These are phyloP conservation scores for Apamea crenata DNA, from an alignment of 2,888 invertebrate genomes.

Conservation along the genomic window DNA sequence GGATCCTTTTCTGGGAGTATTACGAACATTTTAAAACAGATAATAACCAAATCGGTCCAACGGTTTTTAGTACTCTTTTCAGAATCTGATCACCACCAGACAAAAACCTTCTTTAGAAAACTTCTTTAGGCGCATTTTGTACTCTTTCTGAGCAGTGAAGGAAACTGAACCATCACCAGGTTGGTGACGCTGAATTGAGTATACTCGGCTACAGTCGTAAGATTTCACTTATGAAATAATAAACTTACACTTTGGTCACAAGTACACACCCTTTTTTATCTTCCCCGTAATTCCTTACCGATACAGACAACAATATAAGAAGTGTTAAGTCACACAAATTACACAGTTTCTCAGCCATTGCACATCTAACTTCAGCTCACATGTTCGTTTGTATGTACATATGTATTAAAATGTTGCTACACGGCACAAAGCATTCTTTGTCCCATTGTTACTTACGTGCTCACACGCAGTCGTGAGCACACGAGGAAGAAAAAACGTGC, in stretches of 20 bases:
- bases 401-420: conserved; percentile 64
- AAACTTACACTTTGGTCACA: not conserved
- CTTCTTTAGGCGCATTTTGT: not conserved
- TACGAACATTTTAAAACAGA: not conserved
- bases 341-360: conserved; percentile 61
- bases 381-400: conserved; percentile 44
- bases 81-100: not conserved
- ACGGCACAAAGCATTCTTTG: conserved; percentile 80
- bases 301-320: conserved; percentile 43
- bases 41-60: not conserved
- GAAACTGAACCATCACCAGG: not conserved
- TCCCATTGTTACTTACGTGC: conserved; percentile 78
- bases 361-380: conserved; percentile 51
- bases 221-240: not conserved
- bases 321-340: conserved; percentile 49
- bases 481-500: conserved; percentile 70
- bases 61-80: not conserved
- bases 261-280: conserved; percentile 5
- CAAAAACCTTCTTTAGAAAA: not conserved
- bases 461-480: conserved; percentile 69
- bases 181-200: not conserved
- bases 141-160: not conserved
- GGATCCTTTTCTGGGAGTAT: too few species aligned
- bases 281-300: conserved; percentile 30
- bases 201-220: not conserved